Evolutionary conservation across 2,888 invertebrate species (phyloP).

Genomic region (Neuroscelio doddi): DNA sequence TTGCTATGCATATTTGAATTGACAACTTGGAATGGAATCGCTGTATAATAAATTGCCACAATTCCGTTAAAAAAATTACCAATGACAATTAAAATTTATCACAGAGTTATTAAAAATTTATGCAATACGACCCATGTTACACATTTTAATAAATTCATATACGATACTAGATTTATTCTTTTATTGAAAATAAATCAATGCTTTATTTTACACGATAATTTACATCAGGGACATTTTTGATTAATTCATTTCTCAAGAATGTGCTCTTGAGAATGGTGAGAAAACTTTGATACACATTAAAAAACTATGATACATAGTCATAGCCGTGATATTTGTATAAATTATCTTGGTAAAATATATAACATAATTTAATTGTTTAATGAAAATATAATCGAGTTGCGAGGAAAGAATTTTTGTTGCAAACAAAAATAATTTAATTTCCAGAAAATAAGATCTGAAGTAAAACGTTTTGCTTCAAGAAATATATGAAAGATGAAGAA

Average conservation of each 20-base stretch:
- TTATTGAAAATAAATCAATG: slow-evolving; percentile 2
- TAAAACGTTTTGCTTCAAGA: neutral
- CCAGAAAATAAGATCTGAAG: neutral
- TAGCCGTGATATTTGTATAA: neutral
- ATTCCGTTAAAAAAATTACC: too few species aligned
- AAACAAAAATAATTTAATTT: too few species aligned
- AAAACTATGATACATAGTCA: neutral
- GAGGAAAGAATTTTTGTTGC: too few species aligned
- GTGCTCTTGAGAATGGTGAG: slow-evolving; percentile 2
- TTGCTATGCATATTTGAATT: slow-evolving; percentile 31
- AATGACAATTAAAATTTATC: too few species aligned
- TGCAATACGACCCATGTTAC: too few species aligned
- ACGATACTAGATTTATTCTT: too few species aligned
- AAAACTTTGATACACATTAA: neutral
- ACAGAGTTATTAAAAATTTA: too few species aligned
- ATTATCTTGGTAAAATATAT: neutral
- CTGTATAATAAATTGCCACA: too few species aligned
- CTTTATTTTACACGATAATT: neutral
- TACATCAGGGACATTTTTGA: neutral
- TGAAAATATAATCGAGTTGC: too few species aligned
- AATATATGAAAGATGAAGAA: neutral
- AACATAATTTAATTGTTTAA: too few species aligned
- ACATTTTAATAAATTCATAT: too few species aligned
- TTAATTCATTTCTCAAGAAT: slow-evolving; percentile 25
- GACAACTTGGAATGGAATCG: slow-evolving; percentile 5